These are phyloP conservation scores for Elysia crispata DNA, from an alignment of 2,888 invertebrate genomes.

Conservation along the genomic window DNA sequence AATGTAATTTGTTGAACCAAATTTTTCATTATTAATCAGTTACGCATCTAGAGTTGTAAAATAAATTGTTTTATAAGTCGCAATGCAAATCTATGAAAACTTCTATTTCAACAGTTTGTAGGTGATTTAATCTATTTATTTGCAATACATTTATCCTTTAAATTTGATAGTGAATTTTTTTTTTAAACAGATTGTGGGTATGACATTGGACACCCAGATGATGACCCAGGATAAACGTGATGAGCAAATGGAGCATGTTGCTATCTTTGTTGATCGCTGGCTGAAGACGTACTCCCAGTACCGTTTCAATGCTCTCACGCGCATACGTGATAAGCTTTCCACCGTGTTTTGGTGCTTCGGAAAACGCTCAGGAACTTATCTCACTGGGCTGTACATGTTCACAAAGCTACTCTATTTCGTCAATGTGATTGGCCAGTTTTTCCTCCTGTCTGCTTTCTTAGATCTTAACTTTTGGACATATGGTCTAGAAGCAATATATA, in stretches of 20 bases:
- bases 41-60: no score
- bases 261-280: conserved; percentile 54
- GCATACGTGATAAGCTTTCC: conserved; percentile 48
- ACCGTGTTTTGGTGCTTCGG: conserved; percentile 51
- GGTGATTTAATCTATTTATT: no score
- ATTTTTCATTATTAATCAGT: no score
- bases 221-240: conserved; percentile 51
- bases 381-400: conserved; percentile 51
- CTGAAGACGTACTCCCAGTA: conserved; percentile 52
- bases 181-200: conserved; percentile 44
- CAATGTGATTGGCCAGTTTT: conserved; percentile 52
- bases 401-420: conserved; percentile 49
- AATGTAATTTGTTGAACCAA: no score
- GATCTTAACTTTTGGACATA: conserved; percentile 51
- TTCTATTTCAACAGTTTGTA: no score
- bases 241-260: conserved; percentile 50
- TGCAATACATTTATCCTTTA: no score
- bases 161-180: no score
- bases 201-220: conserved; percentile 51
- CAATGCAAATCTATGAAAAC: no score
- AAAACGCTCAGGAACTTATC: conserved; percentile 49
- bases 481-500: conserved; percentile 40
- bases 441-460: conserved; percentile 50
- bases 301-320: conserved; percentile 42
- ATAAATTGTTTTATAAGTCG: no score